phyloP scores from a whole-genome alignment of 2,888 invertebrate species.

The Netelia virgata region DNA sequence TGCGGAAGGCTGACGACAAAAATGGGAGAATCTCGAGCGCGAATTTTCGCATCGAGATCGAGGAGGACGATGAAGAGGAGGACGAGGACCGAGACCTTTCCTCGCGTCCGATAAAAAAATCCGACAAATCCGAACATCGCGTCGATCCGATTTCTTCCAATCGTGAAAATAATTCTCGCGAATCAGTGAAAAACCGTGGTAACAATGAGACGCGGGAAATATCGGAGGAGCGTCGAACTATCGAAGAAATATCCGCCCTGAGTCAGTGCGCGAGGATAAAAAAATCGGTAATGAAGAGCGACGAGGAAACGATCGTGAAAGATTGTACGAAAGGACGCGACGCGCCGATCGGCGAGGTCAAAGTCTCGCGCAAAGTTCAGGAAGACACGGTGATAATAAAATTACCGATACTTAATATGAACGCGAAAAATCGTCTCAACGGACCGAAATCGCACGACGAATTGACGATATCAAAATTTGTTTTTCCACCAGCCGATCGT shows the following conservation, averaged over 20 bases:
- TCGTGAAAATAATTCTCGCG: neutral
- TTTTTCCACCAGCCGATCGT: slow-evolving; percentile 31
- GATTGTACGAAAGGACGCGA: neutral
- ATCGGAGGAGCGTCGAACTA: slow-evolving; percentile 31
- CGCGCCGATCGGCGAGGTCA: slow-evolving; percentile 5
- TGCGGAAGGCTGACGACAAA: slow-evolving; percentile 77
- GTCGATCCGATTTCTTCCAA: neutral
- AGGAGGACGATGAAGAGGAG: slow-evolving; percentile 76
- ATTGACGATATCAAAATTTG: slow-evolving; percentile 59
- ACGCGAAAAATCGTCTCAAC: neutral
- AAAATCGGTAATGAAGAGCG: neutral
- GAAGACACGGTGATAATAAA: slow-evolving; percentile 48
- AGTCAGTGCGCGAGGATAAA: neutral
- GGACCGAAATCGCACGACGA: slow-evolving; percentile 21
- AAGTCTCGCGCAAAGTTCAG: neutral
- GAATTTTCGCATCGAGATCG: slow-evolving; percentile 74
- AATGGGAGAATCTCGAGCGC: slow-evolving; percentile 71
- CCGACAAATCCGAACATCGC: neutral
- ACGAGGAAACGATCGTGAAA: neutral
- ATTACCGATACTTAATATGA: slow-evolving; percentile 54
- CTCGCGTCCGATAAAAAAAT: slow-evolving; percentile 15
- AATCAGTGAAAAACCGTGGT: neutral
- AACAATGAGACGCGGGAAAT: slow-evolving; percentile 21
- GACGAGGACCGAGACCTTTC: slow-evolving; percentile 59
- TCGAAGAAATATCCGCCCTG: slow-evolving; percentile 53